Conservation (phyloP, 1,140 invertebrate species). For the Drosophila arawakana region DNA sequence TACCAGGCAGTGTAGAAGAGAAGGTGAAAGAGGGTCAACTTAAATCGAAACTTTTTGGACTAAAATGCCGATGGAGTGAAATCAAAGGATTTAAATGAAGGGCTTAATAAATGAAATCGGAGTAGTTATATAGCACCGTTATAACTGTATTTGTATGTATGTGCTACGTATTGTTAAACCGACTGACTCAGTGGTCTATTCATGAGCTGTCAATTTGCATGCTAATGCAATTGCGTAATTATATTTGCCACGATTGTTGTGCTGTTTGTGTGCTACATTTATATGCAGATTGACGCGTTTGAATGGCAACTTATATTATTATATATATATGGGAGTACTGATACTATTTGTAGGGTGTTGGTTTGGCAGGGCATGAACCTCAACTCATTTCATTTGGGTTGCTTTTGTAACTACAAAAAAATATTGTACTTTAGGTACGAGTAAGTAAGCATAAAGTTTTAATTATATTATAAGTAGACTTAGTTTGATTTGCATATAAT, state of each 20-base stretch:
- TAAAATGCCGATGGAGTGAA: not conserved
- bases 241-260: slow-evolving; percentile 40
- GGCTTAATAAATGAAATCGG: not conserved
- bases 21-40: not conserved
- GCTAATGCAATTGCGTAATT: slow-evolving; percentile 41
- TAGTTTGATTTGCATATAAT: no score
- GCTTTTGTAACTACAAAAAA: not conserved
- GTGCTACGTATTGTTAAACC: slow-evolving; percentile 5
- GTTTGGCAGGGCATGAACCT: not conserved
- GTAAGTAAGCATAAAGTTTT: no score
- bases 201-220: slow-evolving; percentile 43
- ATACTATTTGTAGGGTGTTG: not conserved
- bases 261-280: slow-evolving; percentile 16
- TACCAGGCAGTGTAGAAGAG: no score
- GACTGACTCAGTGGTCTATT: slow-evolving; percentile 31
- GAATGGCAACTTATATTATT: slow-evolving; percentile 40
- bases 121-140: not conserved
- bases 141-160: not conserved
- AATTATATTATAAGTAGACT: no score
- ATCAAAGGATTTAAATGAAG: slow-evolving; percentile 5
- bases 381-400: not conserved
- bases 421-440: no score
- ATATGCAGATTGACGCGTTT: slow-evolving; percentile 43
- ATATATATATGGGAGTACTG: not conserved
- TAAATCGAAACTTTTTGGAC: not conserved